A percentile compares a stretch with the other conserved stretches of the same genome.
These are phyloP conservation scores for Bembecia ichneumoniformis DNA, from an alignment of 2,888 invertebrate species.

Conservation along the genomic window DNA sequence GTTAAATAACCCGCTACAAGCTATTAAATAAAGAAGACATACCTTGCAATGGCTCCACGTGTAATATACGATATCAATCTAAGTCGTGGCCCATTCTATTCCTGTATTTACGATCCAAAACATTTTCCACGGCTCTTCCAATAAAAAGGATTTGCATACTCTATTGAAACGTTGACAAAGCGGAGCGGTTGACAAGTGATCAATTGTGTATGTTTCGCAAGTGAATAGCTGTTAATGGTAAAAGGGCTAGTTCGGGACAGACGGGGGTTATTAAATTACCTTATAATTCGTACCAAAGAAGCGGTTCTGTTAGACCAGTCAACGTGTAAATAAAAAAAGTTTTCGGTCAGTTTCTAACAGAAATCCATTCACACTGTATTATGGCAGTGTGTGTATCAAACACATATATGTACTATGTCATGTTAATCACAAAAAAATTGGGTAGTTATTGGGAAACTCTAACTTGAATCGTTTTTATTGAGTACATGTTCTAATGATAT, in stretches of 20 bases:
- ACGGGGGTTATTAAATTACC: slow-evolving; percentile 60
- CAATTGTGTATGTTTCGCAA: slow-evolving; percentile 54
- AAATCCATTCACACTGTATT: too few relatives aligned
- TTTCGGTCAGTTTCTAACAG: too few relatives aligned
- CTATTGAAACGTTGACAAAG: slow-evolving; percentile 27
- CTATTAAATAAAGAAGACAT: slow-evolving; percentile 33
- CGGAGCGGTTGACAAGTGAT: slow-evolving; percentile 54
- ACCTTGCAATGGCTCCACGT: slow-evolving; percentile 26
- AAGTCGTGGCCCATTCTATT: slow-evolving; percentile 15
- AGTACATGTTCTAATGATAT: too few relatives aligned
- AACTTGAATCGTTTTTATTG: too few relatives aligned
- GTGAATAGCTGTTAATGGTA: slow-evolving; percentile 40
- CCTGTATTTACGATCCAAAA: slow-evolving; percentile 32
- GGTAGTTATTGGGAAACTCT: too few relatives aligned
- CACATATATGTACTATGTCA: too few relatives aligned
- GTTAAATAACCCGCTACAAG: slow-evolving; percentile 55
- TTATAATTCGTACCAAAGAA: slow-evolving; percentile 33
- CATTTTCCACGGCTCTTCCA: slow-evolving; percentile 18
- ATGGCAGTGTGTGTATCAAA: too few relatives aligned
- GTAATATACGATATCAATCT: slow-evolving; percentile 39
- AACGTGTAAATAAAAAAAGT: too few relatives aligned
- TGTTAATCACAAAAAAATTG: too few relatives aligned
- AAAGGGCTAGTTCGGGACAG: slow-evolving; percentile 24
- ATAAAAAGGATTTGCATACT: slow-evolving; percentile 33
- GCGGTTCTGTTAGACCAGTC: not conserved